Evolutionary conservation across 2,888 invertebrate species (phyloP), one percentile per base, ranked within the genome.

Genomic region (Andricus curvator): DNA sequence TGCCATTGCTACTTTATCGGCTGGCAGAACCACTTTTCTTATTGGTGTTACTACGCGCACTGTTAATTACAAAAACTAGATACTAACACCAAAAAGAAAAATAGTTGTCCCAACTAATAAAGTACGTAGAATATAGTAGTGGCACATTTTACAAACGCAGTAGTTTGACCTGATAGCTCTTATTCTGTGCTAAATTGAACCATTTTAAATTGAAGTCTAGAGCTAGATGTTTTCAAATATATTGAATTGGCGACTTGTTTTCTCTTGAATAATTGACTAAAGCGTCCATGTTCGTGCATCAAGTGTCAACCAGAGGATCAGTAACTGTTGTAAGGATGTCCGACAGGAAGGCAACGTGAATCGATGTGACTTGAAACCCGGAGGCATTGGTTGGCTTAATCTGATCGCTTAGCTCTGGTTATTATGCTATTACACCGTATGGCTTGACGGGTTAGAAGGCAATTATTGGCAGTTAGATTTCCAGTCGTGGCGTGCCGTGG

Each of bases 391-490:
- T 85, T 88, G 84, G 86, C 86, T 87, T 85, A 88, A 88, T 88
- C 88, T 86, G 87, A 89, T 89, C 88, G 88, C 85, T 88, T 84
- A 83, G 88, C 84, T 82, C 82, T 84, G 85, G 86, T 88, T 89
- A 89, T 90, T 89, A 88, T 89, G 88, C 88, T 86, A 90, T 90
- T 89, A 88, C 89, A 85, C 84, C 83, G 87, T 87, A 88, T 88
- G 88, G 88, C 88, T 89, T 88, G 87, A 88, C 89, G 88, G 86
- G 86, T 87, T 90, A 86, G 87, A 84, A 87, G 88, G 88, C 89
- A 90, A 90, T 90, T 90, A 90, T 90, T 89, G 88, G 87, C 86
- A 86, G 90, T 89, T 86, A 86, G 87, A 90, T 90, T 89, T 89
- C 86, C 84, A 85, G 83, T 76, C 83, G 85, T 83, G 84, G 80